Conservation (phyloP, 2,797 vertebrate genomes). For the Miichthys miiuy region DNA sequence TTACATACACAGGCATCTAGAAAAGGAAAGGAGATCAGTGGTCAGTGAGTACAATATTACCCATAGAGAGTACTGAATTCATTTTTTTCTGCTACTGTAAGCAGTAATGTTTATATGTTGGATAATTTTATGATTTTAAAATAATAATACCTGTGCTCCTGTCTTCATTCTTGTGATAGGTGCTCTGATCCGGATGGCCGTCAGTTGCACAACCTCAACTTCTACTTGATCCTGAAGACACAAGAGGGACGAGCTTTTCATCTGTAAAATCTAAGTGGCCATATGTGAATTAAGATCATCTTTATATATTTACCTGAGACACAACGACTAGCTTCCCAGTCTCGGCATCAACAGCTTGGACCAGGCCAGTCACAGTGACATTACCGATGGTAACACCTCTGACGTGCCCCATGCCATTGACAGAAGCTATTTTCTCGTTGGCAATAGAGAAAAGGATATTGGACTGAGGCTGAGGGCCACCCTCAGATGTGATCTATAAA, state of each 20-base stretch:
- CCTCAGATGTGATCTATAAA: conserved; percentile 94
- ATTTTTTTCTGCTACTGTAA: not conserved
- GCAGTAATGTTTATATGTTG: no score
- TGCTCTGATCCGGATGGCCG: conserved; percentile 90
- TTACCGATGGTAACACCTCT: conserved; percentile 87
- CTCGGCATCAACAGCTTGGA: conserved; percentile 93
- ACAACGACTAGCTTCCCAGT: conserved; percentile 92
- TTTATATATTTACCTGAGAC: conserved; percentile 83
- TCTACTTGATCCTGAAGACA: conserved; percentile 91
- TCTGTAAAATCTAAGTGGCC: not conserved
- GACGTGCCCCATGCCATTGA: conserved; percentile 89
- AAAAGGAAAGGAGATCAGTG: conserved; percentile 10
- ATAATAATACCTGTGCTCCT: conserved; percentile 87
- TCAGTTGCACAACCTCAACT: conserved; percentile 92
- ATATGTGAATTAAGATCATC: not conserved
- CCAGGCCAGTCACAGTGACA: conserved; percentile 89
- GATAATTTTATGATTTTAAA: no score
- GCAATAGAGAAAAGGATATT: conserved; percentile 93
- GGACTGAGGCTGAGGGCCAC: conserved; percentile 96
- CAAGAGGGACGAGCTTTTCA: conserved; percentile 49
- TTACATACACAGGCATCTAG: conserved; percentile 96
- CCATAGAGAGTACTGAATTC: not conserved
- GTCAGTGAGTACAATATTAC: not conserved
- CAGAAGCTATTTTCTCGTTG: conserved; percentile 84
- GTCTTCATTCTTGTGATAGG: conserved; percentile 95